Evolutionary conservation across 2,113 vertebrate species (phyloP).

Genomic region (Diadophis punctatus): DNA sequence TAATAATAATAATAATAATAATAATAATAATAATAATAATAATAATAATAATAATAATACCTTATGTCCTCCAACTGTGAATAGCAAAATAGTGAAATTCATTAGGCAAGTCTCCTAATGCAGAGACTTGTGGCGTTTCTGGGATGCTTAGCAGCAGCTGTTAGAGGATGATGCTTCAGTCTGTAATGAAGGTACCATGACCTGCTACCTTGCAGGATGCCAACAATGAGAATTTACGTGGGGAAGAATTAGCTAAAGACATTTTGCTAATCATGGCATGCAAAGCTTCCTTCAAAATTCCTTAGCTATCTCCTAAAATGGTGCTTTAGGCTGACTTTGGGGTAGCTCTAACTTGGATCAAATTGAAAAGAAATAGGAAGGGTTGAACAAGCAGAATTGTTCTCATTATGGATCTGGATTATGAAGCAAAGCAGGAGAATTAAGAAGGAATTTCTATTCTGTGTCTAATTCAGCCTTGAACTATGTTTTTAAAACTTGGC

Average conservation of each 20-base stretch:
- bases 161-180: background rate
- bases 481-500: background rate
- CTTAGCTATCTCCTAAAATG: background rate
- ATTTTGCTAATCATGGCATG: too few species aligned
- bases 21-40: too few species aligned
- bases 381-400: background rate
- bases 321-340: background rate
- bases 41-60: too few species aligned
- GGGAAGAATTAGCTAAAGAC: background rate
- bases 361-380: background rate
- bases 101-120: background rate
- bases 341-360: background rate
- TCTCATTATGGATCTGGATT: background rate
- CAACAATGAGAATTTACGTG: background rate
- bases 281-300: background rate
- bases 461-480: background rate
- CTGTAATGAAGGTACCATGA: background rate
- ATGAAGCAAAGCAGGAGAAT: background rate
- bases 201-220: background rate
- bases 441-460: background rate
- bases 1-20: too few species aligned
- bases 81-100: background rate
- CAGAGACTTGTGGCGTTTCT: background rate
- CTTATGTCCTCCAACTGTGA: background rate
- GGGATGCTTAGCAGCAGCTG: background rate